Evolutionary conservation across 2,113 vertebrate genomes (phyloP), one percentile per base, ranked within the genome.

Genomic region (Gymnarchus niloticus): DNA sequence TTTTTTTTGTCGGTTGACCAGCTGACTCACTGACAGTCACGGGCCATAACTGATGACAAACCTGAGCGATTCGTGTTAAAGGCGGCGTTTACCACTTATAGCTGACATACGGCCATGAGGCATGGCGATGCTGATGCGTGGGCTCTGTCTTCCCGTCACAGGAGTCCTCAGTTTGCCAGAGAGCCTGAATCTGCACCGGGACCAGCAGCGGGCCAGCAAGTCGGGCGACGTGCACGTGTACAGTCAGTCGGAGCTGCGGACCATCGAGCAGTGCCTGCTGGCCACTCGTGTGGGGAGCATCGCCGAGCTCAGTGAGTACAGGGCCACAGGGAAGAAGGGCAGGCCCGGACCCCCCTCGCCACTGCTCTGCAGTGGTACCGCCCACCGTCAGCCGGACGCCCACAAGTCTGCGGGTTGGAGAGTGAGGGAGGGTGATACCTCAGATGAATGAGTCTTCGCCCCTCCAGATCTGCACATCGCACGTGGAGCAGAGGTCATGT

Each of bases 271-370:
- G 92, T 99, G 96, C 81, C 92, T 99, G 56, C 92, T 99, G 90
- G 97, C 98, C 90, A 99, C 98, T 0, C 96, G 97, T 0, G 98
- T 99, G 90, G 98, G 98, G 89, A 98, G 98, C 94, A 97, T 99
- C 76, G 93, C 98, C 0, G 98, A 99, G 84, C 97, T 99, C 93
- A 99, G 98, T 99, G 93, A 99, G 98, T 95, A 88, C 17, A 12
- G 10, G n/a, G n/a, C n/a, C n/a, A n/a, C n/a, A n/a, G n/a, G n/a
- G n/a, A n/a, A n/a, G n/a, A n/a, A n/a, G n/a, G n/a, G n/a, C n/a
- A n/a, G n/a, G n/a, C n/a, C n/a, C n/a, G n/a, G n/a, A 52, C 57
- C n/a, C n/a, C 19, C 57, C 8, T 9, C n/a, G n/a, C n/a, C 57
- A 59, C 10, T n/a, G 25, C 57, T n/a, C 57, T 57, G 21, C 56